These are phyloP conservation scores for Cephus runcator DNA, from an alignment of 2,888 invertebrate species.

Conservation along the genomic window DNA sequence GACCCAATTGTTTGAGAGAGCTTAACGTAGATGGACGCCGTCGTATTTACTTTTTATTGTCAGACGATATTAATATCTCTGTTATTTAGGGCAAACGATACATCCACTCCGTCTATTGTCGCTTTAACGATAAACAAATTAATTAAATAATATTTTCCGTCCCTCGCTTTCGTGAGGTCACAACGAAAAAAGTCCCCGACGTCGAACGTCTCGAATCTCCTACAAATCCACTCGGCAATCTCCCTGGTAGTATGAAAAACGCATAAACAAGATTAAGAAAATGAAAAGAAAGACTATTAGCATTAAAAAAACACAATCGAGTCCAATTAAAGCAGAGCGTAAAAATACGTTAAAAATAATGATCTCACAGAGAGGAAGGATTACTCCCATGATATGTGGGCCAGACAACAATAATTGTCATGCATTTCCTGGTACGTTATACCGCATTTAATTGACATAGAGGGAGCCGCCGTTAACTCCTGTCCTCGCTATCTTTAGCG, in stretches of 20 bases:
- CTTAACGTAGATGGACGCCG: not conserved
- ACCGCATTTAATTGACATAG: constrained; percentile 52
- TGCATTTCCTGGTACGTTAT: constrained; percentile 57
- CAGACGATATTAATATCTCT: not conserved
- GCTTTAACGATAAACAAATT: not conserved
- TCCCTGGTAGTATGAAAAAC: not conserved
- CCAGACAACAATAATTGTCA: constrained; percentile 59
- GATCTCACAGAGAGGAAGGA: not conserved
- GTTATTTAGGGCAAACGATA: not conserved
- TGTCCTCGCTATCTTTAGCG: constrained; percentile 23
- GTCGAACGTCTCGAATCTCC: not conserved
- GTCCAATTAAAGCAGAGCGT: not conserved
- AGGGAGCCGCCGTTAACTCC: constrained; percentile 44
- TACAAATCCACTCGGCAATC: constrained; percentile 5
- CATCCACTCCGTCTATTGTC: not conserved
- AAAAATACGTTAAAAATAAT: not conserved
- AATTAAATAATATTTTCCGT: not conserved
- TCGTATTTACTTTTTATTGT: not conserved
- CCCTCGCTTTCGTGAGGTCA: rapidly evolving
- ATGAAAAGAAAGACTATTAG: not conserved
- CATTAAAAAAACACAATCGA: not conserved
- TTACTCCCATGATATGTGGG: constrained; percentile 37
- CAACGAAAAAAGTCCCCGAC: not conserved
- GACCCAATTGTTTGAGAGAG: not conserved
- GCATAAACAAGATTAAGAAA: not conserved